Base-by-base conservation (phyloP, 2,888 invertebrate genomes). In the Leucoma salicis region DNA sequence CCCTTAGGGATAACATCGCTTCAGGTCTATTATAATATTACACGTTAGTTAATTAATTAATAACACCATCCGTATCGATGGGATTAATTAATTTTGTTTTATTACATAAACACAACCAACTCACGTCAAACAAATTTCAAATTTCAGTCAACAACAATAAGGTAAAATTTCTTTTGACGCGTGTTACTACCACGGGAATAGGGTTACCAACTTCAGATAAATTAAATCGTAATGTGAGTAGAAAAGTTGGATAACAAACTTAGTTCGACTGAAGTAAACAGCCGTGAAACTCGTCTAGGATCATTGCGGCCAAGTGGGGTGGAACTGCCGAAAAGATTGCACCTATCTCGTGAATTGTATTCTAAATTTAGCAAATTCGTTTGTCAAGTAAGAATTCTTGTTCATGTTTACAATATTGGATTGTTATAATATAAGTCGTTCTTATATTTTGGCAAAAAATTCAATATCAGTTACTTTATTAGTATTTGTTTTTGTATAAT, bases 221-320 rank as follows among this genome's bases (percentile, higher is more conserved):
- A 61, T 63, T 56, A 41, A 60, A 51, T 49, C 51, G 44, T 52
- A 55, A 46, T 44, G 53, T 61, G 49, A 50, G 62, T 50, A 49
- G 45, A 46, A 56, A 67, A 69, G 49, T 68, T 67, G 31, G 32
- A 35, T 37, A 55, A 49, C 57, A 54, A 61, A 63, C 53, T 65
- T 65, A 53, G 46, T 39, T 43, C 35, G 39, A 49, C 54, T 55
- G 42, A 49, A 54, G 61, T 57, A 66, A 66, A 66, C 54, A 66
- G 28, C 61, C 67, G 66, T 68, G 57, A 61, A 68, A 63, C 53
- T 53, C 50, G 49, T 46, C 55, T 49, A 37, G 64, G 64, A 49
- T 54, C 64, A 64, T 68, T 68, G 50, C 49, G 44, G 42, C 44
- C 66, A 53, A 58, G 60, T 62, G 56, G 58, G 50, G 45, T 49